A percentile compares a stretch with the other conserved stretches of the same genome.
Evolutionary conservation across 2,797 vertebrate genomes (phyloP).

Genomic region (Cetoscarus ocellatus): DNA sequence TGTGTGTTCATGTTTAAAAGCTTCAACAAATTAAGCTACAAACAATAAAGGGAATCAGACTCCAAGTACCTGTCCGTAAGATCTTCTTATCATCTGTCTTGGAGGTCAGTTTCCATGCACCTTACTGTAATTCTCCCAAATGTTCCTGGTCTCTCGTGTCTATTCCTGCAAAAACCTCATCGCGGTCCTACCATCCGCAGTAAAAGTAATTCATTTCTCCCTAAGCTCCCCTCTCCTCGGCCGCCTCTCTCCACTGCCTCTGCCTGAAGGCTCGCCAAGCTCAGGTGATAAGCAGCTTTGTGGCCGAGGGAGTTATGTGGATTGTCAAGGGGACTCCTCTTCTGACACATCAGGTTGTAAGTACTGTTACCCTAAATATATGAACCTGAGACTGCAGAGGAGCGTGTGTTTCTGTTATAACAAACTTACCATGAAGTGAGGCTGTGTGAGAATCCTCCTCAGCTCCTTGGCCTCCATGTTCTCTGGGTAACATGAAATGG

Average conservation of each 20-base stretch:
- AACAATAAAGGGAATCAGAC: too few species aligned
- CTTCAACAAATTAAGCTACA: not conserved
- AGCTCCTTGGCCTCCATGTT: conserved; percentile 97
- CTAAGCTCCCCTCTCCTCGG: not conserved
- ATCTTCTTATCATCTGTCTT: conserved; percentile 13
- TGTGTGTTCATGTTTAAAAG: too few species aligned
- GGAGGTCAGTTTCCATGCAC: conserved; percentile 2
- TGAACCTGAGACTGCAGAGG: not conserved
- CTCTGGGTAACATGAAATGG: conserved; percentile 96
- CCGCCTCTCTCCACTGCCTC: not conserved
- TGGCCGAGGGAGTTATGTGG: conserved; percentile 37
- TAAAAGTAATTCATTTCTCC: not conserved
- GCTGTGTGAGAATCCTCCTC: conserved; percentile 97
- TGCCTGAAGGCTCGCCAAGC: conserved; percentile 30
- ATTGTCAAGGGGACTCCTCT: conserved; percentile 35
- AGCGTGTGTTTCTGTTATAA: not conserved
- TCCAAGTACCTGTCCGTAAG: conserved; percentile 36
- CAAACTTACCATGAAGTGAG: conserved; percentile 94
- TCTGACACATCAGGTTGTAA: conserved; percentile 41
- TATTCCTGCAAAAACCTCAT: not conserved
- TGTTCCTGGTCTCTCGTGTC: not conserved
- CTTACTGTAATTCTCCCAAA: not conserved
- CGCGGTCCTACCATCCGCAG: not conserved
- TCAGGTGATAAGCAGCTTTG: conserved; percentile 78
- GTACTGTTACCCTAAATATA: conserved; percentile 5